Conservation (phyloP, 2,888 invertebrate species). For the Oscheius sp. region DNA sequence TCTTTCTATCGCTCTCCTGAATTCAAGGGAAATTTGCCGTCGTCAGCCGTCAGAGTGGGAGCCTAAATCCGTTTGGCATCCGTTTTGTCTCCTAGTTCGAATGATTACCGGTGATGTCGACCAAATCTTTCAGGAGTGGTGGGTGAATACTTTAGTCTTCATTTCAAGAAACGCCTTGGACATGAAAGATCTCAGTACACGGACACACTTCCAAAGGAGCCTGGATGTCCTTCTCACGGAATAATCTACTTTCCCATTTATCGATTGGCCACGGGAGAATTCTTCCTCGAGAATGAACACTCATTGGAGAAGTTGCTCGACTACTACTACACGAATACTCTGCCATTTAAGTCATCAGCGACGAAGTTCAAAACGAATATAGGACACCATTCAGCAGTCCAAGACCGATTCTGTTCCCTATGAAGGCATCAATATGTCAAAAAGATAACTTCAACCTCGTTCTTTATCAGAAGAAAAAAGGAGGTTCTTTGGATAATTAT, state of each 20-base stretch:
- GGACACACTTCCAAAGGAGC: slow-evolving; percentile 13
- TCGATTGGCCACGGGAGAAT: background rate
- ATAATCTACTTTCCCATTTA: slow-evolving; percentile 9
- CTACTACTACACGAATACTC: slow-evolving; percentile 7
- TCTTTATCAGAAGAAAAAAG: background rate
- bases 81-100: slow-evolving; percentile 13
- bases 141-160: slow-evolving; percentile 22
- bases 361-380: background rate
- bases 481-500: no score
- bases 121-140: slow-evolving; percentile 16
- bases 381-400: slow-evolving; percentile 1
- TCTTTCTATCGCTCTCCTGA: background rate
- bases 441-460: slow-evolving; percentile 4
- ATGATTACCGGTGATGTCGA: slow-evolving; percentile 4
- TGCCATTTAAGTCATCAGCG: background rate
- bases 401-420: background rate
- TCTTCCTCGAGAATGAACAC: background rate
- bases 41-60: slow-evolving; percentile 27
- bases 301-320: slow-evolving; percentile 16
- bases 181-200: background rate
- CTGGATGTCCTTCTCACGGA: background rate
- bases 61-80: background rate
- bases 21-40: slow-evolving; percentile 9
- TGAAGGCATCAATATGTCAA: background rate
- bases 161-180: background rate